Percentiles rank a stretch among this genome's conserved stretches.
Evolutionary conservation across 2,113 vertebrate genomes (phyloP).

Genomic region (Solenodon paradoxus): DNA sequence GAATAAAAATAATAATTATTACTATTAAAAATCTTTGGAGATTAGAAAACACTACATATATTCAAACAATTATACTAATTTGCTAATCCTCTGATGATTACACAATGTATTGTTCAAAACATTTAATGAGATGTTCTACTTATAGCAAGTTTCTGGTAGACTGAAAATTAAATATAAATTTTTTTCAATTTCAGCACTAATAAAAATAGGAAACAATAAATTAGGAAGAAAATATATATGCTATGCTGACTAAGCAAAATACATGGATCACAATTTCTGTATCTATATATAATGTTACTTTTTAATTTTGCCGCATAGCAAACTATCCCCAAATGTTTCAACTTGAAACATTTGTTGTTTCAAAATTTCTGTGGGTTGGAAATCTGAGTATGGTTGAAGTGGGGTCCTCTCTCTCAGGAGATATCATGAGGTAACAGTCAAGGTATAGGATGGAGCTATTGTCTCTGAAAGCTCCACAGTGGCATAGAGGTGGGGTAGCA

Average conservation of each 20-base stretch:
- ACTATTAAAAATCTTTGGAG: background rate
- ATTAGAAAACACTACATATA: background rate
- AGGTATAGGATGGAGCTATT: no score
- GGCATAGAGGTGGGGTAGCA: rapidly evolving
- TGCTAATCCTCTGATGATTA: background rate
- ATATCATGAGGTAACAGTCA: background rate
- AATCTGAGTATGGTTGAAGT: background rate
- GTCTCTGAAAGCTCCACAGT: background rate
- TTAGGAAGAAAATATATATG: background rate
- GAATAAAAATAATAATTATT: no score
- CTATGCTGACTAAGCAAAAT: background rate
- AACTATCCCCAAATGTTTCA: background rate
- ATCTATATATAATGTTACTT: background rate
- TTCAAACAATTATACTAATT: background rate
- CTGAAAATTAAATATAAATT: background rate
- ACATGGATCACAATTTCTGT: background rate
- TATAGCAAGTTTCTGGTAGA: background rate
- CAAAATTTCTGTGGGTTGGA: background rate
- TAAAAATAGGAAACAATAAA: background rate
- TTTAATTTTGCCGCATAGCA: background rate
- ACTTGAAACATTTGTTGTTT: background rate
- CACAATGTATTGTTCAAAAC: background rate
- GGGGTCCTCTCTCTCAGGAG: background rate
- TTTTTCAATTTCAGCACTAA: background rate
- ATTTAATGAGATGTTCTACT: background rate